Conservation (phyloP, 35 echinoderm and acorn worm genomes). For the Ophioderma brevispina region DNA sequence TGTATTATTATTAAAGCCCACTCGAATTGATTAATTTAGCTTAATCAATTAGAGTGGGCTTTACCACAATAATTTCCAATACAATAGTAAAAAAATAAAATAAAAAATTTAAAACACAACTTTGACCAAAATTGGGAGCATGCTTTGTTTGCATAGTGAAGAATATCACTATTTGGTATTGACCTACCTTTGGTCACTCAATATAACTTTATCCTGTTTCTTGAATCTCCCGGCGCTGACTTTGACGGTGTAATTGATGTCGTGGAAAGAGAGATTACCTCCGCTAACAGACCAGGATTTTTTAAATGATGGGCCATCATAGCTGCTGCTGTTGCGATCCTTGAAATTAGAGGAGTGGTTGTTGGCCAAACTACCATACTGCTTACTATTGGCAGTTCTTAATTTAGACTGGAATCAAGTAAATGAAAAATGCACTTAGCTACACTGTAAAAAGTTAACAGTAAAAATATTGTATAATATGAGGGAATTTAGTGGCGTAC, state of each 20-base stretch:
- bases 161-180: background rate
- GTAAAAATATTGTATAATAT: too few relatives aligned
- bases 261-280: slow-evolving; percentile 33
- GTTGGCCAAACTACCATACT: background rate
- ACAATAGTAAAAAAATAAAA: background rate
- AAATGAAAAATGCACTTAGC: background rate
- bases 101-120: background rate
- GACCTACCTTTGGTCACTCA: slow-evolving; percentile 29
- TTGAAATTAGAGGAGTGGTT: background rate
- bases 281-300: background rate
- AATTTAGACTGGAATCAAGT: background rate
- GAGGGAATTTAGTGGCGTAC: too few relatives aligned
- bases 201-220: background rate
- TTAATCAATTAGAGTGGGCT: too few relatives aligned
- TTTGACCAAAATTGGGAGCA: too few relatives aligned
- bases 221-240: slow-evolving; percentile 9
- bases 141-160: too few relatives aligned
- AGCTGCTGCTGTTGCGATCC: background rate
- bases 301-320: background rate
- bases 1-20: too few relatives aligned
- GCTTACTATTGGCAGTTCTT: background rate
- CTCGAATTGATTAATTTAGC: too few relatives aligned
- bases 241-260: slow-evolving; percentile 32
- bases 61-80: too few relatives aligned
- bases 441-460: too few relatives aligned